phyloP scores from a whole-genome alignment of 2,888 invertebrate genomes.

The Muscina levida region DNA sequence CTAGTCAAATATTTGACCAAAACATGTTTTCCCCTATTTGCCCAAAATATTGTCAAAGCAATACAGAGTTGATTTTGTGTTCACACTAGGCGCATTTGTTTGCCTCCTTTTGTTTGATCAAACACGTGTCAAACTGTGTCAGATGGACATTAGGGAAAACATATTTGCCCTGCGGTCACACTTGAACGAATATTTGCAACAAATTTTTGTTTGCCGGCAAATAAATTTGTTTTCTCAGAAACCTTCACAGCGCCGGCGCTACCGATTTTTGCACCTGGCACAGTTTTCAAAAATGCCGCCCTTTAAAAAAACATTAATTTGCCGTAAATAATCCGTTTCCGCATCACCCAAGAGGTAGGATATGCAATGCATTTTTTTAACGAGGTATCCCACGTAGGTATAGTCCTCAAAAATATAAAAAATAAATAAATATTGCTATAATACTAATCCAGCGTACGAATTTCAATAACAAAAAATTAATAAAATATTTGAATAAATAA shows the following conservation, averaged over 20 bases:
- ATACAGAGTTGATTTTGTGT: too few relatives aligned
- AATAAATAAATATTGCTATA: constrained; percentile 25
- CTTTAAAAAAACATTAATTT: constrained; percentile 14
- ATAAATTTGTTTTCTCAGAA: too few relatives aligned
- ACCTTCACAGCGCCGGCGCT: constrained; percentile 8
- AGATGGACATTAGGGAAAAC: too few relatives aligned
- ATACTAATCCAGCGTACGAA: constrained; percentile 23
- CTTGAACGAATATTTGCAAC: too few relatives aligned
- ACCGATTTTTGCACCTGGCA: constrained; percentile 21
- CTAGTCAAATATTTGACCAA: too few relatives aligned
- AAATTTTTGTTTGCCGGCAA: too few relatives aligned
- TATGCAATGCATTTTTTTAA: constrained; percentile 20
- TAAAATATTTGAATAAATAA: constrained; percentile 13
- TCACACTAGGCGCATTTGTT: too few relatives aligned
- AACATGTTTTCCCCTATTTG: too few relatives aligned
- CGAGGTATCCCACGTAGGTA: constrained; percentile 21
- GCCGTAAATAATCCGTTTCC: constrained; percentile 23
- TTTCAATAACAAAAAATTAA: constrained; percentile 25
- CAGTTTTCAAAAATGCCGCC: constrained; percentile 23
- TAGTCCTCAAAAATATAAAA: constrained; percentile 23
- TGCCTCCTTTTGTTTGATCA: too few relatives aligned
- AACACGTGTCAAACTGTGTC: too few relatives aligned
- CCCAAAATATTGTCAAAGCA: too few relatives aligned
- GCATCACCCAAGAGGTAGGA: constrained; percentile 20
- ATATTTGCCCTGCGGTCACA: too few relatives aligned